Evolutionary conservation across 2,888 invertebrate genomes (phyloP), one percentile per base, ranked within the genome.

Genomic region (Ditula angustiorana): DNA sequence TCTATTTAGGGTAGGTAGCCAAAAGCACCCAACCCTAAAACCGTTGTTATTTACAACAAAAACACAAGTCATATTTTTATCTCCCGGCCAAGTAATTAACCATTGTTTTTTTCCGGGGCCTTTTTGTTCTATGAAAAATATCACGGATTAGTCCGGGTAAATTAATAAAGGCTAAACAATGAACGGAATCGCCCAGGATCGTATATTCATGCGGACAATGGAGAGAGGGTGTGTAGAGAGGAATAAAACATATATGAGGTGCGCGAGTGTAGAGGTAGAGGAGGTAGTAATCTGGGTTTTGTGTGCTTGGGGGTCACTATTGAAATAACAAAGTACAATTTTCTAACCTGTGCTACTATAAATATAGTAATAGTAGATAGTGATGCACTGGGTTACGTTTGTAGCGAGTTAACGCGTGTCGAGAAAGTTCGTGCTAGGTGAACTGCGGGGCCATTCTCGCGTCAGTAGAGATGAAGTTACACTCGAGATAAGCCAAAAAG

Each of bases 111-210:
- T n/a, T 41, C 8, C 53, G 35, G 44, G 41, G 7, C 30, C 19
- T 50, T 58, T 67, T 68, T 65, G 55, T 68, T 66, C 50, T 66
- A 66, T 57, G 57, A 55, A 63, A 67, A 70, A 67, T 68, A 67
- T 64, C 62, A 46, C 37, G 70, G 71, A 71, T 73, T 71, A 73
- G 71, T 61, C 64, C 37, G 68, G 59, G 67, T 69, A 68, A 73
- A 73, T 73, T 71, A 71, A 73, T 73, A 69, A 71, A 68, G 60
- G 57, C 68, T 64, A 62, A 69, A 73, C 71, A 71, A 73, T 71
- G 65, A 63, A 63, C 58, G 65, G 53, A 26, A 58, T 58, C 24
- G 53, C 26, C 35, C 30, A 62, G 65, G 69, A 58, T 64, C 70
- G 64, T 71, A 68, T 68, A 69, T 71, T 61, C 67, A 35, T 16